Conservation (phyloP, 2,113 vertebrate species). For the Corvus cornix region DNA sequence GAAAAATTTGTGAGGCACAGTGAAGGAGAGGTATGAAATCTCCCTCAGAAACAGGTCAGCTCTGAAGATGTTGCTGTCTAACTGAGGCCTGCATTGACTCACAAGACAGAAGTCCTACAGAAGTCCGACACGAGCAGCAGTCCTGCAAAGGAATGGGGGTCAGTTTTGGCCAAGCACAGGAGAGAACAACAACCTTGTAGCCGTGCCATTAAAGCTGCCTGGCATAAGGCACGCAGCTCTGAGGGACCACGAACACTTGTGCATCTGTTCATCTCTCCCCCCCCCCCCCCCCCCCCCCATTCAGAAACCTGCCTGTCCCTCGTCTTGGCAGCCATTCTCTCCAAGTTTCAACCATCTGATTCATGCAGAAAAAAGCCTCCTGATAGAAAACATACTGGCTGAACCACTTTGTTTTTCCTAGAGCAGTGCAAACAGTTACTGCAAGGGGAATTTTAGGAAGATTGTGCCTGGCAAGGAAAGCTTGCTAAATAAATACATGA, state of each 20-base stretch:
- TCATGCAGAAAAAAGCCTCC: constrained; percentile 45
- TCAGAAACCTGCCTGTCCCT: not conserved
- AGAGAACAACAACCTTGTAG: not conserved
- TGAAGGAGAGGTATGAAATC: not conserved
- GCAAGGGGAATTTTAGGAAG: constrained; percentile 30
- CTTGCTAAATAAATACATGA: constrained; percentile 32
- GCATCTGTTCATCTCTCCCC: not conserved
- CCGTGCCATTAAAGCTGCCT: not conserved
- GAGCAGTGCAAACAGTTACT: constrained; percentile 38
- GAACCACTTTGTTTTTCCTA: constrained; percentile 45
- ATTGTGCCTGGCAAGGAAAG: constrained; percentile 42
- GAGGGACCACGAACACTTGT: not conserved
- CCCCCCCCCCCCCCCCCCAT: too few species aligned
- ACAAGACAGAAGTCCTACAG: not conserved
- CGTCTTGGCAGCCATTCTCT: not conserved
- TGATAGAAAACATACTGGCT: constrained; percentile 31
- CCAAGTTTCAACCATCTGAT: constrained; percentile 45
- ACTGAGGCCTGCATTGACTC: not conserved
- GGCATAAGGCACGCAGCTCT: not conserved
- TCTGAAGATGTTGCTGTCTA: not conserved
- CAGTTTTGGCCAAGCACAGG: not conserved
- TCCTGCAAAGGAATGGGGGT: not conserved
- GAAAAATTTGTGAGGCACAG: not conserved
- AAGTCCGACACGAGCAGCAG: not conserved
- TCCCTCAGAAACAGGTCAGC: not conserved